These are phyloP conservation scores for Chelmon rostratus DNA, from an alignment of 2,797 vertebrate genomes.

Conservation along the genomic window DNA sequence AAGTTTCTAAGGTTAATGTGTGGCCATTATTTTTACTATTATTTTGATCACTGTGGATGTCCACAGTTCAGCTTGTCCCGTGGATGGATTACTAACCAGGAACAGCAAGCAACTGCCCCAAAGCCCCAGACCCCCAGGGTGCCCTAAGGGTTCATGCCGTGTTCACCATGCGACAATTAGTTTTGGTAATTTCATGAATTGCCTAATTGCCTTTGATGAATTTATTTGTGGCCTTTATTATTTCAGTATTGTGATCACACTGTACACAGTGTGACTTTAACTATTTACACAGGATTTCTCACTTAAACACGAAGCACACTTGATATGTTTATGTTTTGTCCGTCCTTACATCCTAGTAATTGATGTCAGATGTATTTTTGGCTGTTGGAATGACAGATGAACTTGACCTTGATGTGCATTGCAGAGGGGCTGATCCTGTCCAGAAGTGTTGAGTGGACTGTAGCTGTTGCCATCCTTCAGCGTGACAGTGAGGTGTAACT, in stretches of 20 bases:
- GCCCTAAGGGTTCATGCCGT: background rate
- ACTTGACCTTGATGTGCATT: background rate
- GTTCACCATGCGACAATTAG: too few relatives aligned
- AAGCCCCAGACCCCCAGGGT: too few relatives aligned
- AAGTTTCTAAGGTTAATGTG: too few relatives aligned
- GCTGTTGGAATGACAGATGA: background rate
- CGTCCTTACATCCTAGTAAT: background rate
- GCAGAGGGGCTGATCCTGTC: background rate
- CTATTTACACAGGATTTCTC: too few relatives aligned
- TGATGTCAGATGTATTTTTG: background rate
- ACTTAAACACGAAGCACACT: background rate
- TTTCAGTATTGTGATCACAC: background rate
- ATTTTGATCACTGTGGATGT: too few relatives aligned
- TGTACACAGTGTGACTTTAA: too few relatives aligned
- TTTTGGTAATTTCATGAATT: background rate
- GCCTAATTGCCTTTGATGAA: background rate
- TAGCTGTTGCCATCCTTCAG: conserved; percentile 8
- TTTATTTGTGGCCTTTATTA: background rate
- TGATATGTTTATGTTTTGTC: background rate
- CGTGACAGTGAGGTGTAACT: background rate
- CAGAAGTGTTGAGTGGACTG: background rate
- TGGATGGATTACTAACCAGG: too few relatives aligned
- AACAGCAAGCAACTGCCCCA: too few relatives aligned
- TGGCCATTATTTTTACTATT: too few relatives aligned
- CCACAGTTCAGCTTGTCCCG: too few relatives aligned